phyloP scores from a whole-genome alignment of 2,113 vertebrate species.

The Gavialis gangeticus region DNA sequence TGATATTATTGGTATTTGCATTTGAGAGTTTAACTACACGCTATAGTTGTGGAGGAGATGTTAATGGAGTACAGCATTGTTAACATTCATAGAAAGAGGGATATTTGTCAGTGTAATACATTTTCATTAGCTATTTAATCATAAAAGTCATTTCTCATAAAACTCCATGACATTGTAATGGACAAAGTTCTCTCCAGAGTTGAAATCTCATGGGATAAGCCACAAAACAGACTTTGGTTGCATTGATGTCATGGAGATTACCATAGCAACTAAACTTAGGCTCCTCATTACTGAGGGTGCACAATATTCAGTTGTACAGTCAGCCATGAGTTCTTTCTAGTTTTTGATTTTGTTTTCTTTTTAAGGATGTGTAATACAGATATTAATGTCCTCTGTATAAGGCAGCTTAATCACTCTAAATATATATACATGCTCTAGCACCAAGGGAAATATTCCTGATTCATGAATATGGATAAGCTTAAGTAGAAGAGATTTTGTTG shows the following conservation, averaged over 20 bases:
- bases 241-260: neutral
- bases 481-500: neutral
- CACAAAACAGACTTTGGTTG: neutral
- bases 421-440: neutral
- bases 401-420: neutral
- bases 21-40: slow-evolving; percentile 31
- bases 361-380: neutral
- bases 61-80: slow-evolving; percentile 3
- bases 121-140: slow-evolving; percentile 26
- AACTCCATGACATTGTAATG: neutral
- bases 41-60: neutral
- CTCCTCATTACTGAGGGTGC: neutral
- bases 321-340: neutral
- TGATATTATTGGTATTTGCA: neutral
- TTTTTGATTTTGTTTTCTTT: neutral
- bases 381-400: neutral
- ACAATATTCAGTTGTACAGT: neutral
- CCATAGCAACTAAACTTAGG: neutral
- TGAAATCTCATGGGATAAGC: neutral
- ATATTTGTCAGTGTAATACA: neutral
- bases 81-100: neutral
- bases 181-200: neutral
- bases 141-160: slow-evolving; percentile 9
- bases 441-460: slow-evolving; percentile 20
- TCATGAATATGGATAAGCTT: neutral